These are phyloP conservation scores for Paedocypris micromegethes DNA, from an alignment of 2,797 vertebrate species.

Conservation along the genomic window DNA sequence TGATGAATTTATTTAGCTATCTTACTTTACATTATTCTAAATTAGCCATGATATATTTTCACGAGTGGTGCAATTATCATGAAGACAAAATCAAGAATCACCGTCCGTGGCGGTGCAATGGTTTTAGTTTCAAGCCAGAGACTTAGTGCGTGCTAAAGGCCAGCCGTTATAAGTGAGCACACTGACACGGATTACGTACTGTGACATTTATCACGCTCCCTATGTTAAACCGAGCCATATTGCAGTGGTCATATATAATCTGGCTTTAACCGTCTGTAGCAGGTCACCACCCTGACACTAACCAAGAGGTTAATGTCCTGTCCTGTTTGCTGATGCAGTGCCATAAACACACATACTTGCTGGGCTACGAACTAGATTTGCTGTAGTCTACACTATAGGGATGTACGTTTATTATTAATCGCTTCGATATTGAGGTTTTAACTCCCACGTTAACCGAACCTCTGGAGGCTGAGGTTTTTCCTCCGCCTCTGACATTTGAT, in stretches of 20 bases:
- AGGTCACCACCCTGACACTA: constrained; percentile 20
- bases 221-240: constrained; percentile 26
- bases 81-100: constrained; percentile 39
- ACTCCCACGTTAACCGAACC: too few relatives aligned
- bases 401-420: not conserved
- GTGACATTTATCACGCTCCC: constrained; percentile 30
- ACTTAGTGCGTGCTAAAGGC: constrained; percentile 12
- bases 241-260: constrained; percentile 28
- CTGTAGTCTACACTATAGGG: constrained; percentile 12
- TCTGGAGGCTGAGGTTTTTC: too few relatives aligned
- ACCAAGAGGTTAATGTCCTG: constrained; percentile 33
- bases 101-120: constrained; percentile 29
- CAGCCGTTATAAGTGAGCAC: constrained; percentile 14
- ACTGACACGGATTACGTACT: constrained; percentile 23
- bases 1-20: constrained; percentile 36
- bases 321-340: constrained; percentile 40
- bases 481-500: too few relatives aligned
- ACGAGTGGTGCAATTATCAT: constrained; percentile 30
- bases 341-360: constrained; percentile 27
- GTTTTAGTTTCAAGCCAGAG: constrained; percentile 25
- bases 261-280: constrained; percentile 7
- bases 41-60: constrained; percentile 41
- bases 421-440: too few relatives aligned
- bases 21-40: not conserved
- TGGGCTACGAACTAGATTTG: constrained; percentile 26